phyloP scores from a whole-genome alignment of 1,140 invertebrate species.

The Lepidurus arcticus region DNA sequence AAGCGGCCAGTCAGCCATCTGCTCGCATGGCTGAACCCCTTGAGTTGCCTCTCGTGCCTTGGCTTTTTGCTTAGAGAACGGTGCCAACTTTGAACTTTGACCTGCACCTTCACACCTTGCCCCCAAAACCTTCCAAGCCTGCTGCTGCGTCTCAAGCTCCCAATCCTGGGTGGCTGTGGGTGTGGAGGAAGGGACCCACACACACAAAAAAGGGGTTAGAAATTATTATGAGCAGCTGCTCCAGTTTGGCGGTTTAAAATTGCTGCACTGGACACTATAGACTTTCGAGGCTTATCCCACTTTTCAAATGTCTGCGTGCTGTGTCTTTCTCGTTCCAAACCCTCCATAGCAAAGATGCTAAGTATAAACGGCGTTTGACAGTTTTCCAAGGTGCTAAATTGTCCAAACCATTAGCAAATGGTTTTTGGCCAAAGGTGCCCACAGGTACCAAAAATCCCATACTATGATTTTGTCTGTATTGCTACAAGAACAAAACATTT shows the following conservation, averaged over 20 bases:
- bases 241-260: not conserved
- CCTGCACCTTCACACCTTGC: slow-evolving; percentile 20
- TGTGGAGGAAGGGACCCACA: no score
- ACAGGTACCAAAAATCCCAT: no score
- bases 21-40: slow-evolving; percentile 2
- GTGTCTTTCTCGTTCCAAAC: not conserved
- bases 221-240: slow-evolving; percentile 13
- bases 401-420: no score
- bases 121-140: not conserved
- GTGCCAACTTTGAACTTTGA: slow-evolving; percentile 11
- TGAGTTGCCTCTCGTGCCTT: not conserved
- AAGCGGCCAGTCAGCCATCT: slow-evolving; percentile 17
- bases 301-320: no score
- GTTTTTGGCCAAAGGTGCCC: no score
- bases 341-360: slow-evolving; percentile 1
- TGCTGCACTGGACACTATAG: not conserved
- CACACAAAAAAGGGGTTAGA: not conserved
- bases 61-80: not conserved
- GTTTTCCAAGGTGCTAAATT: no score
- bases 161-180: not conserved
- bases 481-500: no score
- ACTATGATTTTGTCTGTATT: no score
- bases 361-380: not conserved
- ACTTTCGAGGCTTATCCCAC: not conserved
- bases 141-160: slow-evolving; percentile 10